Base-by-base conservation (phyloP, 2,113 vertebrate genomes). In the Percopsis transmontana region DNA sequence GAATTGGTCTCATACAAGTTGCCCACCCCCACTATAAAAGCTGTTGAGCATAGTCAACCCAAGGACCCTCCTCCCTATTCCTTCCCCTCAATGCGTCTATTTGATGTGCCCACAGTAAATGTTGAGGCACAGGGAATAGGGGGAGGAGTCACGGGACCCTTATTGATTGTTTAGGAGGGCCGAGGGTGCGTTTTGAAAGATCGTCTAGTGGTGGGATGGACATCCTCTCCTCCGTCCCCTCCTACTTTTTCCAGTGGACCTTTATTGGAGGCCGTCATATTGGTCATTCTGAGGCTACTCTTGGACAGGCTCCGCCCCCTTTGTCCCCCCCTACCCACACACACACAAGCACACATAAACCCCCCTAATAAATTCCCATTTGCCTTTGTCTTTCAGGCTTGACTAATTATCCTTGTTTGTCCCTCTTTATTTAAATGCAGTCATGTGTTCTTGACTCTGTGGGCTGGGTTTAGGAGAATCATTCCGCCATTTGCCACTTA, bases 331-430 rank as follows among this genome's bases (percentile, higher is more conserved):
- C 74, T 68, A 74, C 81, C 27, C 27, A 33, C 27, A 33, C 27
- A 33, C 27, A 33, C 27, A 33, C 27, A 33, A 33, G 27, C 27
- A 23, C 20, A 44, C 48, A 65, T 65, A 60, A 9, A 6, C 56
- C 63, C 44, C 55, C 15, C 18, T 70, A 83, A 83, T 91, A 89
- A 89, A 91, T 91, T 86, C 85, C 88, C 64, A 66, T 87, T 89
- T 73, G 85, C 76, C 71, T 86, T 90, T 90, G 89, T 91, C 85
- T 88, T 89, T 90, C 88, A 86, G 79, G 89, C 87, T 89, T 92
- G 90, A 92, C 89, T 93, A 93, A 94, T 93, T 92, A 90, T 86
- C 89, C 89, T 85, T 90, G 90, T 93, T 93, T 92, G 91, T 93
- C 87, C 84, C 86, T 90, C 87, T 89, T 91, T 87, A 88, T 93